Percentiles rank a stretch among this genome's conserved stretches.
Evolutionary conservation across 2,113 vertebrate species (phyloP).

Genomic region (Haemorhous mexicanus): DNA sequence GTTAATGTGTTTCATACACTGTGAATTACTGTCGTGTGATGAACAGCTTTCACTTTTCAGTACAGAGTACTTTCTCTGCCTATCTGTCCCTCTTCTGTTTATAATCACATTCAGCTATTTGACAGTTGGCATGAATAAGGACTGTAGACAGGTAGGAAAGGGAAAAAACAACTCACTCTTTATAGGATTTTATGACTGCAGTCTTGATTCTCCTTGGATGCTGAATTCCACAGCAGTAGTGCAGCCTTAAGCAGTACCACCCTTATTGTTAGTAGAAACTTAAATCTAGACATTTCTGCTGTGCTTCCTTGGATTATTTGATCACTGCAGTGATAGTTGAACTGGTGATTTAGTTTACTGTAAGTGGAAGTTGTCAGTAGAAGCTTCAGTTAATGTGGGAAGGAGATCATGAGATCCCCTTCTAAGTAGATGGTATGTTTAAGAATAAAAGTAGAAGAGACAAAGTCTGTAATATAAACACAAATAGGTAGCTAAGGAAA

Average conservation of each 20-base stretch:
- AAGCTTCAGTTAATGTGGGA: neutral
- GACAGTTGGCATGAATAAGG: neutral
- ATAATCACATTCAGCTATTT: conserved; percentile 30
- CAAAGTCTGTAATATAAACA: neutral
- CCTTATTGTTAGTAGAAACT: neutral
- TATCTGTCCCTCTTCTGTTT: conserved; percentile 44
- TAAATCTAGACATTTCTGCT: neutral
- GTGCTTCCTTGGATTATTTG: neutral
- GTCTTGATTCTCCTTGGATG: conserved; percentile 6
- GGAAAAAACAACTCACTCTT: neutral
- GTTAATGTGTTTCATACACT: conserved; percentile 46
- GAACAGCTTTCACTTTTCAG: conserved; percentile 60
- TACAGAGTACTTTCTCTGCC: conserved; percentile 33
- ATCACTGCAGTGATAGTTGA: neutral
- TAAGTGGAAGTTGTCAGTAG: neutral
- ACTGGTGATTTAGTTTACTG: neutral
- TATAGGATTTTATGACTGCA: neutral
- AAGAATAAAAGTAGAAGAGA: neutral
- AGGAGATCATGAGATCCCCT: neutral
- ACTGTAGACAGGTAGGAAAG: conserved; percentile 15
- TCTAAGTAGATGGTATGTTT: neutral
- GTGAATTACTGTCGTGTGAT: conserved; percentile 41
- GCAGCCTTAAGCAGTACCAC: neutral
- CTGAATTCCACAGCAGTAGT: neutral
- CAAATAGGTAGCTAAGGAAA: neutral